Evolutionary conservation across 2,113 vertebrate genomes (phyloP), one percentile per base, ranked within the genome.

Genomic region (Oriolus oriolus): DNA sequence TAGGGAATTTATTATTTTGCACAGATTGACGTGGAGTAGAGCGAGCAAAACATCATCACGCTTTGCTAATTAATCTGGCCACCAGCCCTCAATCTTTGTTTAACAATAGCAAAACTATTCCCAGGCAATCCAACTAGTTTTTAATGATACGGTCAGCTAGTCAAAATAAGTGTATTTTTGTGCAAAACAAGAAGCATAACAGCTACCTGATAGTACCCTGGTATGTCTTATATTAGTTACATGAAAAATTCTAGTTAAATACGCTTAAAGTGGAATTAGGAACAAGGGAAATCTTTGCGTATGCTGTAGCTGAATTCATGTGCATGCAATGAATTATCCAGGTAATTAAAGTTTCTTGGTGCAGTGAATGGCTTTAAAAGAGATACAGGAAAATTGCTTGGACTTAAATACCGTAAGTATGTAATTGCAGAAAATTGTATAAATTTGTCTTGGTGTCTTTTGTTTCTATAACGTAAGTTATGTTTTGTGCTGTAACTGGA

Each of bases 321-420:
- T 64, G 44, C 20, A 4, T 59, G 84, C 88, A 87, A 30, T 53
- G 60, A 90, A 89, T 75, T 94, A 93, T 81, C 61, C 85, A 90
- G 92, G 94, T 96, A 96, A 95, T 97, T 97, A 94, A 97, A 97
- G 94, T 84, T 80, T 42, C 59, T 95, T 89, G 74, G 69, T 83
- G 86, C 78, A 82, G 90, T 90, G 92, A 87, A 66, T 81, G 44
- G 66, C 80, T 96, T 96, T 83, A 87, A 87, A 79, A 42, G 74
- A 90, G 83, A 74, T 61, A 22, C 77, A 95, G 89, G 85, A 69
- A 93, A 92, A 92, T 93, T 95, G 65, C 85, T 91, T 88, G 66
- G 50, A 73, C 27, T n/a, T 87, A 90, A 89, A 93, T 82, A 57
- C 63, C 0, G 1, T 76, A 86, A 89, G 83, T 94, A 70, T 61